Base-by-base conservation (phyloP, 2,888 invertebrate genomes). In the Dolichomitus sp. region DNA sequence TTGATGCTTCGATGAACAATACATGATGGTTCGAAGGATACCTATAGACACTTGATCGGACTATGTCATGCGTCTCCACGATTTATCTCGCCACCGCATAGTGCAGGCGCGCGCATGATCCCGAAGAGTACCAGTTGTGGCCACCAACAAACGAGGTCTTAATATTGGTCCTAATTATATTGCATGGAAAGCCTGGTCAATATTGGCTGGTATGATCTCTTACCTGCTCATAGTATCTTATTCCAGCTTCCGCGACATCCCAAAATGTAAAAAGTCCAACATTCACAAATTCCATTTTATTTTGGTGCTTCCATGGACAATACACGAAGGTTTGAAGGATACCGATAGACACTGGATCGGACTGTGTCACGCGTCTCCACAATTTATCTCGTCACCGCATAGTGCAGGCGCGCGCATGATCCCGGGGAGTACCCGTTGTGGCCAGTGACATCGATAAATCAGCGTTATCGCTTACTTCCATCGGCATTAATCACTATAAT, bases 401-500 rank as follows among this genome's bases (percentile, higher is more conserved):
- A 40, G 48, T 33, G 57, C 17, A 59, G 59, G 66, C 59, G 63
- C 69, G 30, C 63, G 65, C 65, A 45, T 65, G 74, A 78, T 73
- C 17, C 17, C 12, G 61, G 12, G 48, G 33, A 63, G 42, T n/a
- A 69, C 76, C 61, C 72, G 75, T 72, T 75, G 88, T 86, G 84
- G 88, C 87, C 87, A 88, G 91, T 89, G 93, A 93, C 93, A 93
- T 90, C 92, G 91, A 93, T 93, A 93, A 93, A 93, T 93, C 93
- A 93, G 90, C 90, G 86, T 87, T 93, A 93, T 93, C 93, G 87
- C 87, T 81, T 77, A 84, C 87, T 87, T 88, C 90, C 91, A 93
- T 92, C 93, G 90, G 90, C 93, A 93, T 93, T 93, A 93, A 93
- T 93, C 93, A 93, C 92, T 91, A 90, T 93, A 93, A 93, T 93